phyloP scores from a whole-genome alignment of 2,888 invertebrate species.

The Philereme vetulata region DNA sequence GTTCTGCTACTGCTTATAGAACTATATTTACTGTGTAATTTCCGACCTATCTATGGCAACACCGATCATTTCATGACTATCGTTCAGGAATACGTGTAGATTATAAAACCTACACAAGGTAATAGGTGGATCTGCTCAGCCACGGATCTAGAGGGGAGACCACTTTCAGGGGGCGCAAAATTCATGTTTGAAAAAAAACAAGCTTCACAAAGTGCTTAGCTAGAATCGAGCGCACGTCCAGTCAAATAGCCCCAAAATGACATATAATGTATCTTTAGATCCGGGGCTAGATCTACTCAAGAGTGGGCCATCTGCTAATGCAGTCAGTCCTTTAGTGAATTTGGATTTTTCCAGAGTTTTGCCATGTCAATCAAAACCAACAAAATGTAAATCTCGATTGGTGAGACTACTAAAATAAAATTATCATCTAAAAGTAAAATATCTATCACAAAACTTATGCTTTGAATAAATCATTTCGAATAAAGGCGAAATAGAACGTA shows the following conservation, averaged over 20 bases:
- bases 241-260: too few species aligned
- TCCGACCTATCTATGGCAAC: conserved; percentile 79
- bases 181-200: too few species aligned
- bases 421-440: conserved; percentile 67
- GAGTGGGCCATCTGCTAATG: too few species aligned
- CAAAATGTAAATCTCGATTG: conserved; percentile 5
- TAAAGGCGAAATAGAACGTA: conserved; percentile 24
- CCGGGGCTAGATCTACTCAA: too few species aligned
- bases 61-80: conserved; percentile 25
- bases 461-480: conserved; percentile 40
- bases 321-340: too few species aligned
- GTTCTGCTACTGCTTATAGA: conserved; percentile 2
- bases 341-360: neutral
- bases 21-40: conserved; percentile 13
- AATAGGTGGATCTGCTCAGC: too few species aligned
- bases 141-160: too few species aligned
- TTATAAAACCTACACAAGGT: neutral
- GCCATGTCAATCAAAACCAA: conserved; percentile 1
- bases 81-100: conserved; percentile 1
- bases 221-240: too few species aligned
- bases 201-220: too few species aligned
- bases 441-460: conserved; percentile 68
- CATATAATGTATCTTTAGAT: too few species aligned
- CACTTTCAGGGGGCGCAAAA: too few species aligned
- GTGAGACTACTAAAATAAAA: conserved; percentile 38